These are phyloP conservation scores for Nerophis lumbriciformis DNA, from an alignment of 2,113 vertebrate genomes.

Conservation along the genomic window DNA sequence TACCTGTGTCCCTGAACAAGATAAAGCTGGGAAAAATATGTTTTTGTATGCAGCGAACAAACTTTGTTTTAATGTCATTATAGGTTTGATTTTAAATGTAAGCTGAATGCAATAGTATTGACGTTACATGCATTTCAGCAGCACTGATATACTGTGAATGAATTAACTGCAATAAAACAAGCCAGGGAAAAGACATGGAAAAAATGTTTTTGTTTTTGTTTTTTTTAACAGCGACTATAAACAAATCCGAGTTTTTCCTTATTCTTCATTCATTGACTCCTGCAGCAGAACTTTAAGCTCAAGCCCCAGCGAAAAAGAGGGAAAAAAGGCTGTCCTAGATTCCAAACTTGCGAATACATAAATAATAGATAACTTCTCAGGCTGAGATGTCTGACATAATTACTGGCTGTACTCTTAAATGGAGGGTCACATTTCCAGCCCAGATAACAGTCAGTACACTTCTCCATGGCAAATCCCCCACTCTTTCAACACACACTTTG, in stretches of 20 bases:
- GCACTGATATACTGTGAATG: conserved; percentile 1
- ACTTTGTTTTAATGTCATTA: too few relatives aligned
- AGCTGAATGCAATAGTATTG: too few relatives aligned
- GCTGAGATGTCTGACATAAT: conserved; percentile 62
- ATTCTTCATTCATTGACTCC: conserved; percentile 25
- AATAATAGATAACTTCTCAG: conserved; percentile 63
- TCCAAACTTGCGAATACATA: conserved; percentile 58
- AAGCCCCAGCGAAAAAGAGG: conserved; percentile 2
- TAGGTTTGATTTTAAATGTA: too few relatives aligned
- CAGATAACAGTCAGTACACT: conserved; percentile 46
- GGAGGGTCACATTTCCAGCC: conserved; percentile 50
- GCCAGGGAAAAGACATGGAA: not conserved
- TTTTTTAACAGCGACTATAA: conserved; percentile 17
- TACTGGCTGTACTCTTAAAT: conserved; percentile 52
- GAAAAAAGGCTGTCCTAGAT: conserved; percentile 54
- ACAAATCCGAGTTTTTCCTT: conserved; percentile 11
- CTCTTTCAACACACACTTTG: conserved; percentile 24
- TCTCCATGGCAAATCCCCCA: conserved; percentile 30
- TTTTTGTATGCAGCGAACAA: too few relatives aligned
- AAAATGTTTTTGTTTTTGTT: not conserved
- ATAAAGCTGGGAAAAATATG: too few relatives aligned
- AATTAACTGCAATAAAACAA: conserved; percentile 20
- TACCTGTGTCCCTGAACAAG: too few relatives aligned
- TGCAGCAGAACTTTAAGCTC: conserved; percentile 18
- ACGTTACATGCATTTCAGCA: too few relatives aligned